Evolutionary conservation across 1,140 invertebrate genomes (phyloP), one percentile per base, ranked within the genome.

Genomic region (Arion vulgaris): DNA sequence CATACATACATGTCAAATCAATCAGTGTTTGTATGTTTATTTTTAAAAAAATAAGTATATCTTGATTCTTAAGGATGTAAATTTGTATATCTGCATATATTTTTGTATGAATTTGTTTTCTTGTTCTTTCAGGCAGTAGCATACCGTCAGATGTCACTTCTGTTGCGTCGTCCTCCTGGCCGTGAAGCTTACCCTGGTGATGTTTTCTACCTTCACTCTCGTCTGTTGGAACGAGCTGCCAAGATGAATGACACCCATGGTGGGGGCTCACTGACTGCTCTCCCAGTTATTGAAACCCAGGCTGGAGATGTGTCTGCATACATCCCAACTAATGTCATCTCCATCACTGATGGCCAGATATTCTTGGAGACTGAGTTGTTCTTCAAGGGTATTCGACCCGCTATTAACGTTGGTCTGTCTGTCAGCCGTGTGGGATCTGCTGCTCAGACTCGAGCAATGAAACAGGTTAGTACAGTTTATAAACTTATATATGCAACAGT

Each of bases 341-440:
- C 98, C 91, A 99, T 99, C 93, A 99, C 99, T 90, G 99, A 99
- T 90, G 99, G 99, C 87, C 99, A 99, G 93, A 99, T 99, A 94
- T 99, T 99, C 96, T 98, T 99, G 95, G 99, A 99, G 94, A 99
- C 98, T 91, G 99, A 99, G 94, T 95, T 99, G 93, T 99, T 99
- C 95, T 99, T 98, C 96, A 94, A 94, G 94, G 98, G 99, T 96
- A 99, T 99, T 93, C 96, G 98, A 91, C 99, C 99, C 74, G 99
- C 99, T 91, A 99, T 99, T 93, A 99, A 99, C 92, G 99, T 99
- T 90, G 99, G 99, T 96, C 94, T 99, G 87, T 99, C 98, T 93
- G 99, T 99, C 90, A 99, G 98, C 84, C 96, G 99, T 95, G 99
- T 99, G 92, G 99, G 99, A 91, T 99, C 98, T 86, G 99, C 99